phyloP scores from a whole-genome alignment of 2,888 invertebrate species.

The Dolomedes plantarius region DNA sequence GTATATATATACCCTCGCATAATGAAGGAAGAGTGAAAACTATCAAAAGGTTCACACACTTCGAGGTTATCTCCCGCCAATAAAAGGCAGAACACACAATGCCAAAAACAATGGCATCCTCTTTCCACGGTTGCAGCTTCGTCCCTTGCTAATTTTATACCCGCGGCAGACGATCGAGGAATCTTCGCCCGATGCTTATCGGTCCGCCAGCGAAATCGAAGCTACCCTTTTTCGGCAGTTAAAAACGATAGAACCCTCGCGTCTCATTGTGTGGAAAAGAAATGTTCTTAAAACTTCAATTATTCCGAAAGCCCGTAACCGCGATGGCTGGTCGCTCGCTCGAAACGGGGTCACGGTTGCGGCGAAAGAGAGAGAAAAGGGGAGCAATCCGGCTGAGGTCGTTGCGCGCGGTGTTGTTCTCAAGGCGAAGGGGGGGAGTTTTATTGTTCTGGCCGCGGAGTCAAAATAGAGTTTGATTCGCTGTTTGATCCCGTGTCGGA shows the following conservation, averaged over 20 bases:
- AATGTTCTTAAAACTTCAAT: constrained; percentile 63
- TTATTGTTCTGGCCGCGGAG: constrained; percentile 50
- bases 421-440: constrained; percentile 50
- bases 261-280: constrained; percentile 34
- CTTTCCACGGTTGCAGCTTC: constrained; percentile 45
- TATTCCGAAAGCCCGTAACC: constrained; percentile 50
- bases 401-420: constrained; percentile 62
- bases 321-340: constrained; percentile 56
- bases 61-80: constrained; percentile 30
- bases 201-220: constrained; percentile 32
- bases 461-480: constrained; percentile 57
- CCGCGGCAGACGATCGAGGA: constrained; percentile 47
- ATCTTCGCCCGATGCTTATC: background rate
- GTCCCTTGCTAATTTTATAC: constrained; percentile 54
- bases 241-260: no score
- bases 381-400: constrained; percentile 55
- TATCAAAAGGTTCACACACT: constrained; percentile 35
- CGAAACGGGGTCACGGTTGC: constrained; percentile 67
- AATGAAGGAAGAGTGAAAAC: no score
- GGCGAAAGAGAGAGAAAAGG: constrained; percentile 40
- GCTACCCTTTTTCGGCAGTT: no score
- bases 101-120: constrained; percentile 31
- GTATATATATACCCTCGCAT: no score
- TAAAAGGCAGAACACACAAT: no score
- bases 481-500: constrained; percentile 54